A percentile compares a stretch with the other conserved stretches of the same genome.
These are phyloP conservation scores for Criorhina ranunculi DNA, from an alignment of 2,888 invertebrate species.

Conservation along the genomic window DNA sequence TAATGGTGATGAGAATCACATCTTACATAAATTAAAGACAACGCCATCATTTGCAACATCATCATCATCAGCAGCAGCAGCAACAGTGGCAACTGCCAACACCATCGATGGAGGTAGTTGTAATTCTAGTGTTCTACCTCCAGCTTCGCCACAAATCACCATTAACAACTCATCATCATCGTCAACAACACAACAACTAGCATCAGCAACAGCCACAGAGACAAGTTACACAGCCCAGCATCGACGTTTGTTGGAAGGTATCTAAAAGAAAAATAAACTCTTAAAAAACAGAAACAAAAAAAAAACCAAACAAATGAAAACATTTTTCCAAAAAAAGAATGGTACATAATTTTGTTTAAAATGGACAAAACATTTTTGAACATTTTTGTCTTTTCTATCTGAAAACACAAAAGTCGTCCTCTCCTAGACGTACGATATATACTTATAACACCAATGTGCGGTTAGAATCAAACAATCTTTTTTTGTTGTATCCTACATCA, in stretches of 20 bases:
- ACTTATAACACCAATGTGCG: slow-evolving; percentile 59
- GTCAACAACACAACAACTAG: slow-evolving; percentile 76
- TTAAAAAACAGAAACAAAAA: slow-evolving; percentile 77
- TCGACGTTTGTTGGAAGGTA: slow-evolving; percentile 84
- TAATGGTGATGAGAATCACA: slow-evolving; percentile 77
- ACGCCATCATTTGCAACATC: slow-evolving; percentile 78
- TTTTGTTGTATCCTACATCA: slow-evolving; percentile 29
- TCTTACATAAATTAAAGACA: slow-evolving; percentile 78
- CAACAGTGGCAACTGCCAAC: background rate
- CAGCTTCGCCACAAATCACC: slow-evolving; percentile 67
- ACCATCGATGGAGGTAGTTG: slow-evolving; percentile 71
- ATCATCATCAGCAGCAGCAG: slow-evolving; percentile 62
- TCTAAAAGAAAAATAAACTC: slow-evolving; percentile 79
- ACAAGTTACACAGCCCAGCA: slow-evolving; percentile 83
- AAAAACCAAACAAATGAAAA: slow-evolving; percentile 77
- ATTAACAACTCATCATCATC: slow-evolving; percentile 76
- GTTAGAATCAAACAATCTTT: slow-evolving; percentile 54
- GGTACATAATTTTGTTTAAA: slow-evolving; percentile 45
- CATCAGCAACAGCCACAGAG: slow-evolving; percentile 79
- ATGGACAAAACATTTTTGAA: slow-evolving; percentile 46
- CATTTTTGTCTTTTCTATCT: slow-evolving; percentile 43
- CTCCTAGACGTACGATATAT: slow-evolving; percentile 17
- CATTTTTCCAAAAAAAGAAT: slow-evolving; percentile 62
- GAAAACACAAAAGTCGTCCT: background rate
- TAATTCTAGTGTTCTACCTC: slow-evolving; percentile 50